Percentiles rank a stretch among this genome's conserved stretches.
Evolutionary conservation across 2,888 invertebrate genomes (phyloP).

Genomic region (Lithophane socia): DNA sequence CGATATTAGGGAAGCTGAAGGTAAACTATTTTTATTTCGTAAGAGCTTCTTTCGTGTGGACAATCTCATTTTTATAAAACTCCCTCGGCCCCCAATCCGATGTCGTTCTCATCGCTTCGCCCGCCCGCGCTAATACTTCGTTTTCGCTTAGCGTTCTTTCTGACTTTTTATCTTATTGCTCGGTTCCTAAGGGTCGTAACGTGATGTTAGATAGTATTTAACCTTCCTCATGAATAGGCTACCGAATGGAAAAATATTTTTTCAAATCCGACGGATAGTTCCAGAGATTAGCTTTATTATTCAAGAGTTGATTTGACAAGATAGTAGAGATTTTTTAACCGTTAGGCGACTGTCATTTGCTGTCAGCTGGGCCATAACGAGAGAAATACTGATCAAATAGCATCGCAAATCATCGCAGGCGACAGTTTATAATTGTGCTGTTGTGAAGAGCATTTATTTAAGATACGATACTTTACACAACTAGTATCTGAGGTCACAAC

Average conservation of each 20-base stretch:
- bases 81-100: neutral
- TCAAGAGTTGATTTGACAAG: neutral
- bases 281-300: neutral
- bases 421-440: neutral
- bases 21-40: conserved; percentile 75
- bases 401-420: no score
- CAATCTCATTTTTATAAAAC: neutral
- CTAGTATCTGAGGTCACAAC: neutral
- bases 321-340: neutral
- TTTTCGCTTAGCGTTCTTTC: neutral
- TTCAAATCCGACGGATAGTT: neutral
- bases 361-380: neutral
- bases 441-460: neutral
- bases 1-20: conserved; percentile 96
- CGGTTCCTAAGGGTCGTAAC: neutral
- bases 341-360: neutral
- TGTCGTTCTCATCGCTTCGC: neutral
- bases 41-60: neutral
- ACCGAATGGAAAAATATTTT: neutral
- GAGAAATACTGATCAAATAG: neutral
- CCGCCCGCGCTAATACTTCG: neutral
- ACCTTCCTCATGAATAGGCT: neutral
- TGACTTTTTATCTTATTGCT: neutral
- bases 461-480: neutral
- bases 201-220: neutral